Evolutionary conservation across 2,113 vertebrate genomes (phyloP).

Genomic region (Oxyruncus cristatus): DNA sequence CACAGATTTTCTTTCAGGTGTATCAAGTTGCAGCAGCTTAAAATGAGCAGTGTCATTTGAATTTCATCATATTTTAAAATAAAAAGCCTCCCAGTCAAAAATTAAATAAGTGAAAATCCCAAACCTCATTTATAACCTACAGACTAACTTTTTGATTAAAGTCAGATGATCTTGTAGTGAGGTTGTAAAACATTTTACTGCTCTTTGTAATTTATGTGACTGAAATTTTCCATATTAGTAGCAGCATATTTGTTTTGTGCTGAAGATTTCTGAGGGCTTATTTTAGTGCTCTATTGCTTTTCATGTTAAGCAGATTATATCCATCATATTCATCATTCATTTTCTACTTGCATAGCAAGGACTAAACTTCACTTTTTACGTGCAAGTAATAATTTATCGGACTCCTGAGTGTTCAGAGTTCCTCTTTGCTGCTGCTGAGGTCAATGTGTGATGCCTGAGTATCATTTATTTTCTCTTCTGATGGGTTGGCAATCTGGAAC

Average conservation of each 20-base stretch:
- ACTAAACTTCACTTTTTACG: background rate
- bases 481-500: background rate
- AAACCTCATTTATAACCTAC: background rate
- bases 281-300: background rate
- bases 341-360: background rate
- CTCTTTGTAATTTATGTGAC: background rate
- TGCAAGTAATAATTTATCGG: background rate
- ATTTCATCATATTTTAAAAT: background rate
- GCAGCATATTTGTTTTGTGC: background rate
- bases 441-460: background rate
- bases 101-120: background rate
- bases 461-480: background rate
- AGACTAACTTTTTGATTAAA: background rate
- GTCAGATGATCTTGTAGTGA: background rate
- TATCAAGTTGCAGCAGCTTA: background rate
- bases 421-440: background rate
- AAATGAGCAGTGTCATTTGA: background rate
- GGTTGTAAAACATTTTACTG: background rate
- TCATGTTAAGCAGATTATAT: background rate
- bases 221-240: background rate
- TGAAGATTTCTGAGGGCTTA: background rate
- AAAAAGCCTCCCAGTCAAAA: background rate
- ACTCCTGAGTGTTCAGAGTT: background rate
- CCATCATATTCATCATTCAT: background rate
- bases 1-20: background rate